Evolutionary conservation across 2,888 invertebrate genomes (phyloP).

Genomic region (Tenthredo distinguenda): DNA sequence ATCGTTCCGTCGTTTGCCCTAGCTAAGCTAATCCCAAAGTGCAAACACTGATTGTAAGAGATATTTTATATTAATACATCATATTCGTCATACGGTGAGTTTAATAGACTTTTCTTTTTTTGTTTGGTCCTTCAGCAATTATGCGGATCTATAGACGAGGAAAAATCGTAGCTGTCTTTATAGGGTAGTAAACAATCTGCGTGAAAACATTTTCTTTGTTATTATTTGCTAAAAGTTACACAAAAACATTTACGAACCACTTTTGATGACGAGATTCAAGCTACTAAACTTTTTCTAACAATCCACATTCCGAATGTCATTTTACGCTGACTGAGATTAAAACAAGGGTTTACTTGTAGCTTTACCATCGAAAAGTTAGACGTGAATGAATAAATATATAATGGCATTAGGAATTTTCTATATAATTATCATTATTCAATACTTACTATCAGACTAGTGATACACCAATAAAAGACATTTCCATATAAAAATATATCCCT

Average conservation of each 20-base stretch:
- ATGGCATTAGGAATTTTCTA: not conserved
- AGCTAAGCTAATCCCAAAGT: not conserved
- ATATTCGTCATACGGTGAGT: not conserved
- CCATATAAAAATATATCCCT: constrained; percentile 44
- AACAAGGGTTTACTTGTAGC: not conserved
- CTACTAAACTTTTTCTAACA: not conserved
- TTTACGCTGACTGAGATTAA: not conserved
- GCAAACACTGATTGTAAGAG: constrained; percentile 10
- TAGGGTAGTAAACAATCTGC: not conserved
- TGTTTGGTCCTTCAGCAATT: constrained; percentile 4
- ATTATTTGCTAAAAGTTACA: not conserved
- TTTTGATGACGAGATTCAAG: not conserved
- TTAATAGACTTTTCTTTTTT: not conserved
- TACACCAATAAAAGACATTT: constrained; percentile 25
- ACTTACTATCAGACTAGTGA: constrained; percentile 13
- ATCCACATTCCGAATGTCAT: not conserved
- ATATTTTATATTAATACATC: not conserved
- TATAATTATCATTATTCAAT: not conserved
- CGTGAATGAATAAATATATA: not conserved
- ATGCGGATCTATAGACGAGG: not conserved
- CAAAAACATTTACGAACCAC: not conserved
- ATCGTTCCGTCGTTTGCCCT: not conserved
- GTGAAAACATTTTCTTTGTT: not conserved
- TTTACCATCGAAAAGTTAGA: not conserved
- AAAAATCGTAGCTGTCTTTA: not conserved